A percentile compares a stretch with the other conserved stretches of the same genome.
These are phyloP conservation scores for Fabriciana adippe DNA, from an alignment of 2,888 invertebrate genomes.

Conservation along the genomic window DNA sequence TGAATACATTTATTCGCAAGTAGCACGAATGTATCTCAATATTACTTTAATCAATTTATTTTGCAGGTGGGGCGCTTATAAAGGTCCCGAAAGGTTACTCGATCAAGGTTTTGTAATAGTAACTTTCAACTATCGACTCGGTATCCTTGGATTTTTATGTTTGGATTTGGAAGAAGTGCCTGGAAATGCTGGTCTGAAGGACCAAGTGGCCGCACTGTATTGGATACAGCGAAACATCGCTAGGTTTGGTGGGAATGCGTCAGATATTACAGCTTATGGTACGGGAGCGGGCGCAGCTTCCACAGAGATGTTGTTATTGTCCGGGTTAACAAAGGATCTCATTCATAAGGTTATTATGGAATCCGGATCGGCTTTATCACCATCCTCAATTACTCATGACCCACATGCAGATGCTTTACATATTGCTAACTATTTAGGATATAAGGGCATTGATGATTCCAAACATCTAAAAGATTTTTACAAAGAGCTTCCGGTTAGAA, in stretches of 20 bases:
- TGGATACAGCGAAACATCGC: conserved; percentile 72
- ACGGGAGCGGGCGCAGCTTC: conserved; percentile 65
- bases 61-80: conserved; percentile 67
- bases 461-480: conserved; percentile 55
- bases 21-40: neutral
- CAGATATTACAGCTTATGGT: conserved; percentile 66
- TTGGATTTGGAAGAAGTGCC: conserved; percentile 57
- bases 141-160: conserved; percentile 71
- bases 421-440: conserved; percentile 74
- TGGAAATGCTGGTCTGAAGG: conserved; percentile 73
- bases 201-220: conserved; percentile 69
- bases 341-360: conserved; percentile 67
- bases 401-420: conserved; percentile 54
- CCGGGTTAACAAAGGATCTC: conserved; percentile 57
- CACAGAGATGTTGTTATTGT: conserved; percentile 61
- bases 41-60: conserved; percentile 5
- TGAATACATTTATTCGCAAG: no score
- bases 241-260: conserved; percentile 66
- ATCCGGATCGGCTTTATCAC: conserved; percentile 67
- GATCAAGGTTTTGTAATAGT: conserved; percentile 58
- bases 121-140: conserved; percentile 70
- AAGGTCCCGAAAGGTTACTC: conserved; percentile 55
- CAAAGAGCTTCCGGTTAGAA: conserved; percentile 42
- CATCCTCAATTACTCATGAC: conserved; percentile 55
- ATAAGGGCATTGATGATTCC: conserved; percentile 45